A percentile compares a stretch with the other conserved stretches of the same genome.
Evolutionary conservation across 53 echinoderm and acorn worm genomes (phyloP).

Genomic region (Arbacia lixula): DNA sequence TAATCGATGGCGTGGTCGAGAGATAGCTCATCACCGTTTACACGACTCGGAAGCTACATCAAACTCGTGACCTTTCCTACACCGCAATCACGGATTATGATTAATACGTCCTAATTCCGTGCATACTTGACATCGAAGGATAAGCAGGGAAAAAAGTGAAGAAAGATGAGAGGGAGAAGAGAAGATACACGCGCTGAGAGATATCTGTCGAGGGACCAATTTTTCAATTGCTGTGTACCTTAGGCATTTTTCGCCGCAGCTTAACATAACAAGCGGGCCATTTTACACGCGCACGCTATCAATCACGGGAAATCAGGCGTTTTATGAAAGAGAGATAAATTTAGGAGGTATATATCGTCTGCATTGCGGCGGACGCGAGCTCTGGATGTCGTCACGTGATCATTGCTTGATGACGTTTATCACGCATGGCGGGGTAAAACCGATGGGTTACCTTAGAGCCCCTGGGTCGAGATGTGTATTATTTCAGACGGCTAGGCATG

Average conservation of each 20-base stretch:
- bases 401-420: too few species aligned
- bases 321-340: slow-evolving; percentile 48
- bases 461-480: too few species aligned
- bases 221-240: slow-evolving; percentile 55
- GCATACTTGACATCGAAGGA: slow-evolving; percentile 29
- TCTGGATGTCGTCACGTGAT: too few species aligned
- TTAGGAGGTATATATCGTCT: too few species aligned
- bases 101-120: slow-evolving; percentile 52
- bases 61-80: slow-evolving; percentile 24
- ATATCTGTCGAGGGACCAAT: slow-evolving; percentile 38
- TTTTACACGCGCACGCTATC: slow-evolving; percentile 45
- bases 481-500: too few species aligned
- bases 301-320: slow-evolving; percentile 47
- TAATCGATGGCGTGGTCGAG: slow-evolving; percentile 22
- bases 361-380: too few species aligned
- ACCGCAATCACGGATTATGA: slow-evolving; percentile 20
- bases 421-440: too few species aligned
- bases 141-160: too few species aligned
- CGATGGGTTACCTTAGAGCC: too few species aligned
- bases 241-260: slow-evolving; percentile 45
- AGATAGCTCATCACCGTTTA: too few species aligned
- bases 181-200: not conserved
- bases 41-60: not conserved
- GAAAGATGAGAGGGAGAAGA: too few species aligned
- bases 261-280: slow-evolving; percentile 43